A percentile compares a stretch with the other conserved stretches of the same genome.
These are phyloP conservation scores for Galerucella pusilla DNA, from an alignment of 2,888 invertebrate genomes.

Conservation along the genomic window DNA sequence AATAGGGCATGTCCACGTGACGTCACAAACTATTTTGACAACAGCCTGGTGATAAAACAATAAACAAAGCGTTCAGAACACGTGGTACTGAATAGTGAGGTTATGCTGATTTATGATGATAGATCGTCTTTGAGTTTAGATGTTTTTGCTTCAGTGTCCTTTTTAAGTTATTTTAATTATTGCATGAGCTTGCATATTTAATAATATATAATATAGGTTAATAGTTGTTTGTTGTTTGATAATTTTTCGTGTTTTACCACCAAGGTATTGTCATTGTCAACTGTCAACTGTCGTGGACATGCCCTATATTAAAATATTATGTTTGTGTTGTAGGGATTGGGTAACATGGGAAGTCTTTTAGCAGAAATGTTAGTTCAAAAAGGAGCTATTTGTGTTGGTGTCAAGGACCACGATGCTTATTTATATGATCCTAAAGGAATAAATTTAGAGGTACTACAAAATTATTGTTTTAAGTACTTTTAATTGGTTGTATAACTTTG, in stretches of 20 bases:
- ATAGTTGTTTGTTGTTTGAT: no score
- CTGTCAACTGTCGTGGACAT: no score
- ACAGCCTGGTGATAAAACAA: not conserved
- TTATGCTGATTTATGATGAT: no score
- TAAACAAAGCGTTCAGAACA: not conserved
- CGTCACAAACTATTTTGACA: no score
- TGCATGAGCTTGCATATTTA: not conserved
- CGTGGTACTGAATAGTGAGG: no score
- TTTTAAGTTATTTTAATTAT: no score
- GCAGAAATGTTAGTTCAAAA: constrained; percentile 51
- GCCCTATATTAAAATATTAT: not conserved
- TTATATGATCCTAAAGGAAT: constrained; percentile 58
- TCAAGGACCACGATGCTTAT: constrained; percentile 58
- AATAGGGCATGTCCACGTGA: no score
- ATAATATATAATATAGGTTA: not conserved
- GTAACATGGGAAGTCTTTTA: constrained; percentile 57
- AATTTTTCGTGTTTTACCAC: no score
- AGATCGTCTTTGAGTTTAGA: no score
- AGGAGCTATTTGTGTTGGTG: constrained; percentile 60
- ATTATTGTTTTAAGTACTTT: not conserved
- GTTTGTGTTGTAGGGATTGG: constrained; percentile 55
- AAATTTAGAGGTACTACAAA: constrained; percentile 45
- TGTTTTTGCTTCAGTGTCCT: no score
- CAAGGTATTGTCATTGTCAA: no score
- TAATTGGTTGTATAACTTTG: not conserved